Base-by-base conservation (phyloP, 2,888 invertebrate species). In the Macaria liturata region DNA sequence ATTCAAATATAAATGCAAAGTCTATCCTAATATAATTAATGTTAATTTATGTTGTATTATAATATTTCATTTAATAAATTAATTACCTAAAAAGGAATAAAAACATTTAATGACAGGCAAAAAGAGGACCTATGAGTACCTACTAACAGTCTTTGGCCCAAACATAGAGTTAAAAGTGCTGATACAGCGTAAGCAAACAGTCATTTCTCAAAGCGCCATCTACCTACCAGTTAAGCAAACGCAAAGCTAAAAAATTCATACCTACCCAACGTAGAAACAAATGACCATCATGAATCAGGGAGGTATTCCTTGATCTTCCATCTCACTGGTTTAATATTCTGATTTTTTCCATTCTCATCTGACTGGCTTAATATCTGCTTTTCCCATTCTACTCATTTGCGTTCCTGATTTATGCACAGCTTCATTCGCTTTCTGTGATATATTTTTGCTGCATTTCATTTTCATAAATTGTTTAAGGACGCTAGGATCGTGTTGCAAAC, bases 361-460 rank as follows among this genome's bases (percentile, higher is more conserved):
- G 81, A 78, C 80, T 85, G 87, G 73, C 72, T 77, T 82, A 85
- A 88, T 86, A 78, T 51, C 76, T 74, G 72, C 79, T 83, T 83
- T 83, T 4, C 80, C 76, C 74, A 72, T 75, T 71, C 67, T 75
- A 73, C 77, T 84, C 83, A 84, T 86, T 86, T 85, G 69, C 81
- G 65, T 77, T 60, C 72, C 74, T 84, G 88, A 88, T 87, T 87
- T 86, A 87, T 86, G 72, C 67, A 70, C 65, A 71, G 78, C 75
- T 84, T 84, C 78, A 74, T 74, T 84, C 78, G 82, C 78, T 81
- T 81, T 81, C 56, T 58, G 55, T 60, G 52, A 57, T 61, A 54
- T 59, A 57, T 60, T 62, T 64, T 64, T 56, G 51, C 61, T 62
- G 63, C 61, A 59, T 64, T 63, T 58, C 50, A 63, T 66, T 64